A percentile compares a stretch with the other conserved stretches of the same genome.
Conservation (phyloP, 1,140 invertebrate species). For the Ceratina australensis region DNA sequence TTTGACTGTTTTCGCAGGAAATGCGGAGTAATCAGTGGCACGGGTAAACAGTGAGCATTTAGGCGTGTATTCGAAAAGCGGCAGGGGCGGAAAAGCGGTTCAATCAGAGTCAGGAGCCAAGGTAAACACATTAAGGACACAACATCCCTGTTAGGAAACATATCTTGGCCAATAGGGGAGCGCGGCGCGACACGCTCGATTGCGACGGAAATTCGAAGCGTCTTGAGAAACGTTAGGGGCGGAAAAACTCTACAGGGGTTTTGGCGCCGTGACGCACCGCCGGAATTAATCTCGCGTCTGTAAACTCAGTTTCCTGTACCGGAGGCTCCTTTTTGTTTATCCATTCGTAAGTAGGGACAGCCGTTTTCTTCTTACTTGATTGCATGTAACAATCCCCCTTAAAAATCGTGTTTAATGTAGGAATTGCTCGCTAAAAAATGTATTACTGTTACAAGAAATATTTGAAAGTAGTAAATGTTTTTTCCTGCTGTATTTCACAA, state of each 20-base stretch:
- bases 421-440: too few species aligned
- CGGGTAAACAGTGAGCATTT: conserved; percentile 12
- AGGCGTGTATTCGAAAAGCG: conserved; percentile 15
- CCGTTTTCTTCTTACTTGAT: background rate
- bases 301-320: conserved; percentile 52
- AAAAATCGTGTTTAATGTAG: too few species aligned
- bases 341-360: conserved; percentile 45
- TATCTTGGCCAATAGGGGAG: conserved; percentile 60
- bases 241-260: conserved; percentile 42
- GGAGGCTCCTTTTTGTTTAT: conserved; percentile 50
- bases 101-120: conserved; percentile 68
- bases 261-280: background rate
- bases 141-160: conserved; percentile 66
- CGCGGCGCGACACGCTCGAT: conserved; percentile 36
- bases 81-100: conserved; percentile 37
- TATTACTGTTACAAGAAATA: too few species aligned
- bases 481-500: too few species aligned
- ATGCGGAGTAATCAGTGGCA: conserved; percentile 17
- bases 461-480: too few species aligned
- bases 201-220: conserved; percentile 61
- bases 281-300: conserved; percentile 55
- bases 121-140: conserved; percentile 74
- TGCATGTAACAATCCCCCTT: too few species aligned
- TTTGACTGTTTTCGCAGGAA: background rate
- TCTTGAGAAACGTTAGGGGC: conserved; percentile 48